Percentiles rank a stretch among this genome's conserved stretches.
These are phyloP conservation scores for Xylota segnis DNA, from an alignment of 2,888 invertebrate genomes.

Conservation along the genomic window DNA sequence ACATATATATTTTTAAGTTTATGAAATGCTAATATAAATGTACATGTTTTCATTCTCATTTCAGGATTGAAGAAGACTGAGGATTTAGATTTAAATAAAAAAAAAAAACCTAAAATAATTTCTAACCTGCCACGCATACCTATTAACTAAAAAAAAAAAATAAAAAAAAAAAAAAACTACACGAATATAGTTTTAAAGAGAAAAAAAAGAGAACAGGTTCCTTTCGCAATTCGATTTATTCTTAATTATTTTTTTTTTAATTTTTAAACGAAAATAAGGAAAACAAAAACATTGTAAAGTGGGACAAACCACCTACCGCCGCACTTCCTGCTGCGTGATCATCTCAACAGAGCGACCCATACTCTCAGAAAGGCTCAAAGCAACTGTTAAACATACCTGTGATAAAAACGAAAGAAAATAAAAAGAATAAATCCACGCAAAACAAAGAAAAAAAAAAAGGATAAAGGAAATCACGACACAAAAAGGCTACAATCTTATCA, in stretches of 20 bases:
- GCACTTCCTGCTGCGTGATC: constrained; percentile 23
- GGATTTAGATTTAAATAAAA: constrained; percentile 78
- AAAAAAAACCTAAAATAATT: constrained; percentile 53
- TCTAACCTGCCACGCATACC: constrained; percentile 62
- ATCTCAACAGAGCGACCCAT: constrained; percentile 40
- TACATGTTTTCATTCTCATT: constrained; percentile 67
- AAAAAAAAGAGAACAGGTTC: constrained; percentile 52
- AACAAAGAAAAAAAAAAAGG: constrained; percentile 8
- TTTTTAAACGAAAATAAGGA: constrained; percentile 47
- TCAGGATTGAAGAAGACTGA: constrained; percentile 82
- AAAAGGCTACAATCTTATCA: constrained; percentile 39
- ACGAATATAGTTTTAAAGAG: constrained; percentile 53
- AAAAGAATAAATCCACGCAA: constrained; percentile 28
- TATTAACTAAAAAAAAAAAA: constrained; percentile 42
- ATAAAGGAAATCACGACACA: constrained; percentile 35
- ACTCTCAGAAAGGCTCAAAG: constrained; percentile 54
- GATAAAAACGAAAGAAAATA: constrained; percentile 52
- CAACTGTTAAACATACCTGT: constrained; percentile 62
- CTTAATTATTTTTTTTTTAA: constrained; percentile 40
- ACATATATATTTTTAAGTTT: not conserved
- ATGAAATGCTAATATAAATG: constrained; percentile 33
- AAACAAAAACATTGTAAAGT: constrained; percentile 30
- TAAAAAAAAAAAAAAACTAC: constrained; percentile 36
- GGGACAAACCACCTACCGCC: constrained; percentile 25
- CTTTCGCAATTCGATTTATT: constrained; percentile 60